Base-by-base conservation (phyloP, 2,888 invertebrate species). In the Globia sparganii region DNA sequence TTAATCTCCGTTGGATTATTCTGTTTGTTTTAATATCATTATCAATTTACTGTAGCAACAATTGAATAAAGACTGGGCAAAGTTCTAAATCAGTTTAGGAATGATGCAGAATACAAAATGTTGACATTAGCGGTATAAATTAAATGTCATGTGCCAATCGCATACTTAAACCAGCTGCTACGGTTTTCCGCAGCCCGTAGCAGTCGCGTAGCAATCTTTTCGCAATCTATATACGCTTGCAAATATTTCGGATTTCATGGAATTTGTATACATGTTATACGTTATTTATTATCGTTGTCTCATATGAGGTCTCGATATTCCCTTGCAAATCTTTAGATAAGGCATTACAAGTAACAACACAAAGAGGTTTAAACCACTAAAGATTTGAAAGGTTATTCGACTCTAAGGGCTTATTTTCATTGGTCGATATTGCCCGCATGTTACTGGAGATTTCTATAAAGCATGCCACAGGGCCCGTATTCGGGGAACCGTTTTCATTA, bases 151-250 rank as follows among this genome's bases (percentile, higher is more conserved):
- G 21, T 65, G 37, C 4, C 9, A 64, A 74, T 18, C 13, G 6
- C 25, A 31, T 13, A 46, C 5, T 40, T 68, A 31, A 13, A 11
- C 1, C 1, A 21, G 46, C 31, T 62, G 43, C 69, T 65, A 77
- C 49, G 64, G 31, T 56, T 78, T 78, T 61, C 4, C 69, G 78
- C 77, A 69, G 65, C 37, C 9, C 65, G 78, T 83, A 80, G 69
- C 58, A 76, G 49, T 18, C 31, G 31, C 68, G 43, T 77, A 77
- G 68, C 62, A 80, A 58, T 56, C 2, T 56, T 13, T 40, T n/a
- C 13, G 15, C 9, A 53, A 56, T 40, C 40, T 40, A 40, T 34
- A 11, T n/a, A 9, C 5, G 13, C 4, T 77, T 31, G 34, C 25
- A 18, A 43, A 13, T n/a, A 40, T 34, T 53, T 75, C n/a, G 34